Conservation (phyloP, 2,113 vertebrate genomes). For the Danionella cerebrum region DNA sequence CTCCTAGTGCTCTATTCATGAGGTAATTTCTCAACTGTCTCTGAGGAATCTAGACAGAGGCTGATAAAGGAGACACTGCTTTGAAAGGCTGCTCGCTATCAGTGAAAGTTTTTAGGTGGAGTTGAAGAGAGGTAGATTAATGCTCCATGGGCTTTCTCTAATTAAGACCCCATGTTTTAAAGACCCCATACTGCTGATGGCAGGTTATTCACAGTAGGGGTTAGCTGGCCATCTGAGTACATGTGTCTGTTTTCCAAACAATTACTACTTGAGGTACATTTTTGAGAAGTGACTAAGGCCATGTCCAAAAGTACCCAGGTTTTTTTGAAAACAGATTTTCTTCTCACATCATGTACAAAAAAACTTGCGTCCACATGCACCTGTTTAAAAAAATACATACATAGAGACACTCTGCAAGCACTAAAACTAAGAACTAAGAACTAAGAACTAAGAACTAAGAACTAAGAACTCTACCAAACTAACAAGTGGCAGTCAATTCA, state of each 20-base stretch:
- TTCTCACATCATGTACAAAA: too few species aligned
- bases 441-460: too few species aligned
- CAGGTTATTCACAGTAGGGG: neutral
- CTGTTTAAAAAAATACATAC: too few species aligned
- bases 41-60: slow-evolving; percentile 1
- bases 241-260: neutral
- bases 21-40: slow-evolving; percentile 8
- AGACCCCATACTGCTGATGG: neutral
- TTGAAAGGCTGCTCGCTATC: slow-evolving; percentile 2
- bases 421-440: too few species aligned
- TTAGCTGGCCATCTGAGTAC: neutral
- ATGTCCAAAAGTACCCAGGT: too few species aligned
- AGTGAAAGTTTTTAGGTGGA: slow-evolving; percentile 2
- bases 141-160: neutral
- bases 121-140: too few species aligned
- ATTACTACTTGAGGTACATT: neutral
- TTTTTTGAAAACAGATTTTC: too few species aligned
- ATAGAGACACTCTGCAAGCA: too few species aligned
- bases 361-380: too few species aligned
- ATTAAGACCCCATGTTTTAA: slow-evolving; percentile 3
- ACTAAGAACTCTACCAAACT: too few species aligned
- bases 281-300: too few species aligned
- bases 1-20: neutral
- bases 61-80: neutral
- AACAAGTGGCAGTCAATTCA: too few species aligned